Conservation (phyloP, 2,888 invertebrate genomes). For the Patella caerulea region DNA sequence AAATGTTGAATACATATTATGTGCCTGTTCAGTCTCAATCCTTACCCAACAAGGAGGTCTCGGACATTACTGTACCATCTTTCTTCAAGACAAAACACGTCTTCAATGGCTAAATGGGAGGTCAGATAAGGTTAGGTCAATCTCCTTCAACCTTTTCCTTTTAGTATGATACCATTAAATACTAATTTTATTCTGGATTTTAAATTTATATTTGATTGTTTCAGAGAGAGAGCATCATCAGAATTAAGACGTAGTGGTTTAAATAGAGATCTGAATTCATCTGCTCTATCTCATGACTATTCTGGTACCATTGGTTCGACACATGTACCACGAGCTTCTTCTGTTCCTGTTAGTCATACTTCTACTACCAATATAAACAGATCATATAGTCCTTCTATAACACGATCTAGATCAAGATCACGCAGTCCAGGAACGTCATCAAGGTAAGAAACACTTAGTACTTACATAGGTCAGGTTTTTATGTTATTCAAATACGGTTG, state of each 20-base stretch:
- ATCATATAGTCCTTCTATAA: conserved; percentile 33
- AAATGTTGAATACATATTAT: too few species aligned
- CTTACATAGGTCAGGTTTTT: too few species aligned
- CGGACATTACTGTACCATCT: too few species aligned
- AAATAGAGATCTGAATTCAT: conserved; percentile 29
- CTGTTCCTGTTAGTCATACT: neutral
- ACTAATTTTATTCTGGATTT: neutral
- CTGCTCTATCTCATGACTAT: conserved; percentile 32
- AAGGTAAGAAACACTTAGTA: too few species aligned
- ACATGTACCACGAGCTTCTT: conserved; percentile 18
- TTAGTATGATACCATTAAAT: too few species aligned
- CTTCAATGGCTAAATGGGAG: too few species aligned
- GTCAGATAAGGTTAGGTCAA: too few species aligned
- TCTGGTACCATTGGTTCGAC: conserved; percentile 23
- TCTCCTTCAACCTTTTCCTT: neutral
- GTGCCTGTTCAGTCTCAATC: too few species aligned
- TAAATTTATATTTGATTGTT: conserved; percentile 22
- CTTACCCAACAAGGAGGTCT: too few species aligned
- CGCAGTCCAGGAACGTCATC: conserved; percentile 20
- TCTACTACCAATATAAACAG: conserved; percentile 20
- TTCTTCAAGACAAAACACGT: too few species aligned
- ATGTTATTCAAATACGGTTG: too few species aligned
- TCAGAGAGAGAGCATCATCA: conserved; percentile 69
- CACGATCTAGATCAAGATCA: conserved; percentile 41
- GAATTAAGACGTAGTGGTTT: conserved; percentile 67